Conservation (phyloP, 2,113 vertebrate genomes). For the Xyrauchen texanus region DNA sequence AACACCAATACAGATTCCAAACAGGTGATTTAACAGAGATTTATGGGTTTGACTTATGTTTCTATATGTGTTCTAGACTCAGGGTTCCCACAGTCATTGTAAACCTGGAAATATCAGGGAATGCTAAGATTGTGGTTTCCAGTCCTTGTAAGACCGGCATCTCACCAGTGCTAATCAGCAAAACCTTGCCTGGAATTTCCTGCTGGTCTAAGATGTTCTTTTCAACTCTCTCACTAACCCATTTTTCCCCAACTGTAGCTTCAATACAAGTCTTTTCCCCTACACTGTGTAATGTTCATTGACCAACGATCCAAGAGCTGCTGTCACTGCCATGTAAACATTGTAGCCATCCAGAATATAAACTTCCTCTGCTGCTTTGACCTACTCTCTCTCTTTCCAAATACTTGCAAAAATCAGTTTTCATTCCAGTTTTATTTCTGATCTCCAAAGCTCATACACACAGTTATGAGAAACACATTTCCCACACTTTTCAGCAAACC, state of each 20-base stretch:
- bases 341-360: conserved; percentile 59
- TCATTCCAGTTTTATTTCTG: too few species aligned
- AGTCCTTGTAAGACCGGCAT: too few species aligned
- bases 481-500: conserved; percentile 57
- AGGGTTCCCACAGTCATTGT: too few species aligned
- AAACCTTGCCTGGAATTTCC: too few species aligned
- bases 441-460: conserved; percentile 35
- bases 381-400: conserved; percentile 48
- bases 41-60: too few species aligned
- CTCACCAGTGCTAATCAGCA: too few species aligned
- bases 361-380: conserved; percentile 64
- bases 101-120: too few species aligned
- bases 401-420: conserved; percentile 48
- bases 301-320: conserved; percentile 46
- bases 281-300: conserved; percentile 35
- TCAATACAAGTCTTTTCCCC: background rate
- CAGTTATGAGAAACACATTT: conserved; percentile 72
- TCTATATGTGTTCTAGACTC: too few species aligned
- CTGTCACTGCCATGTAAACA: conserved; percentile 62
- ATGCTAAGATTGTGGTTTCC: too few species aligned
- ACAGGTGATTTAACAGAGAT: conserved; percentile 78
- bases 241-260: background rate
- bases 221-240: background rate
- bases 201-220: too few species aligned
- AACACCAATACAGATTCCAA: conserved; percentile 74